These are phyloP conservation scores for Dendrocopos noguchii DNA, from an alignment of 2,113 vertebrate species.

Conservation along the genomic window DNA sequence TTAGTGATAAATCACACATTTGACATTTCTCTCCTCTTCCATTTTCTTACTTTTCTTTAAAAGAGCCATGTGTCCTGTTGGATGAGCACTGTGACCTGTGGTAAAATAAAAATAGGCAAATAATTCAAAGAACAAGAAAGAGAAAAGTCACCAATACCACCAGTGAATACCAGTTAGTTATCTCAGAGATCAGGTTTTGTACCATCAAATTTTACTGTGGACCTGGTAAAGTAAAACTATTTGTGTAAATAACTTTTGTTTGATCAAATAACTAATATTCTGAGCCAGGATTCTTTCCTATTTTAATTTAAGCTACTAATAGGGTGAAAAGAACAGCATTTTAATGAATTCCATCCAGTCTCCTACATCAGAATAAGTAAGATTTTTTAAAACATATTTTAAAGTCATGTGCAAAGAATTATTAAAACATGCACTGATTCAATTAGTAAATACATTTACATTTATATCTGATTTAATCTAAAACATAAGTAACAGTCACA, in stretches of 20 bases:
- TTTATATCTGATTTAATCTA: background rate
- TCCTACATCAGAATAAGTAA: background rate
- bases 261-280: background rate
- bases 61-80: constrained; percentile 84
- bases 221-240: background rate
- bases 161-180: background rate
- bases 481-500: background rate
- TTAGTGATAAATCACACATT: background rate
- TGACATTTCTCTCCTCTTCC: background rate
- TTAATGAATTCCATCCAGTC: background rate
- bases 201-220: background rate
- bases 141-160: background rate
- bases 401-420: background rate
- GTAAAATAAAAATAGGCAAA: constrained; percentile 22
- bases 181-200: background rate
- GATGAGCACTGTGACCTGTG: constrained; percentile 44
- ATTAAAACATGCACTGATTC: background rate
- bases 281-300: background rate
- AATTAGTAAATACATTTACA: background rate
- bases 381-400: background rate
- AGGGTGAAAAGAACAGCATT: background rate
- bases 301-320: background rate
- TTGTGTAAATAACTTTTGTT: background rate
- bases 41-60: constrained; percentile 88
- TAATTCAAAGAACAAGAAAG: background rate